Base-by-base conservation (phyloP, 2,113 vertebrate species). In the Heliornis fulica region DNA sequence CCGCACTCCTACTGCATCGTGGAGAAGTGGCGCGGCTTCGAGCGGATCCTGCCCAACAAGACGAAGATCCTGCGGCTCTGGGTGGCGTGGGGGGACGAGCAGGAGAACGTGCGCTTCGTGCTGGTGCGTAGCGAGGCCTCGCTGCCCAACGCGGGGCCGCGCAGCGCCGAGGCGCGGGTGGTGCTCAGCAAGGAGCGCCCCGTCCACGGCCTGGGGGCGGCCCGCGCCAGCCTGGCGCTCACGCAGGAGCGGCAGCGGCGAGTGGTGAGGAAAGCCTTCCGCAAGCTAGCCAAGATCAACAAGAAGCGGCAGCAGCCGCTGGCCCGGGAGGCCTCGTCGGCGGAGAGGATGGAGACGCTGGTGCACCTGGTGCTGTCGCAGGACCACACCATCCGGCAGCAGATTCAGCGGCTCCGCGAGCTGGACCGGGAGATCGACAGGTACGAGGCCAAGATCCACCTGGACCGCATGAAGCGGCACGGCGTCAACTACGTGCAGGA, bases 401-500 rank as follows among this genome's bases (percentile, higher is more conserved):
- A 99, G 98, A 56, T 99, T 57, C 98, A 99, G 95, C 98, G 99
- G 91, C 98, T 99, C 20, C 95, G 98, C 23, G 99, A 99, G 94
- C 97, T 99, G 93, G 99, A 99, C 96, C 87, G 97, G 2, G 99
- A 99, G 91, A 99, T 99, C 54, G 99, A 99, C 51, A 98, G 93
- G 94, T 98, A 98, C 77, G 99, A 99, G 93, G 98, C 98, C 11
- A 98, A 98, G 92, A 98, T 98, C 84, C 99, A 99, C 89, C 95
- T 98, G 51, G 99, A 99, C 94, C 98, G 99, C 85, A 98, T 99
- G 93, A 98, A 98, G 94, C 97, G 97, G 31, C 99, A 99, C 77
- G 99, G 99, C 18, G 97, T 98, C 40, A 99, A 99, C 96, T 99
- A 99, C 72, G 98, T 99, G 59, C 99, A 99, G 97, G 99, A 99